Evolutionary conservation across 2,113 vertebrate genomes (phyloP).

Genomic region (Phyllopteryx taeniolatus): DNA sequence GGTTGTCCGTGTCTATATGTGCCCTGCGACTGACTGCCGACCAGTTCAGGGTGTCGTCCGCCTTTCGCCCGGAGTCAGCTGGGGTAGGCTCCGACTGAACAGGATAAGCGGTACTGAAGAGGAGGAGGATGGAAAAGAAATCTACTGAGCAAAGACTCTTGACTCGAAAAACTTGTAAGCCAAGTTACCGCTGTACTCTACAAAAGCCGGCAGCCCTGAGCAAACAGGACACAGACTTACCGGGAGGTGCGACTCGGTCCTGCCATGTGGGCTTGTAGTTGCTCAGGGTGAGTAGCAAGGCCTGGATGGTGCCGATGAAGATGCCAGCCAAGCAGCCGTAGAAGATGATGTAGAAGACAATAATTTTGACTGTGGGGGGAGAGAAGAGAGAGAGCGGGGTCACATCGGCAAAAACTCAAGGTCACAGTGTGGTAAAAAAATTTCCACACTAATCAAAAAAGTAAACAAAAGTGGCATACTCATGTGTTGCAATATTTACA

Average conservation of each 20-base stretch:
- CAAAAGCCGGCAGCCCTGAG: not conserved
- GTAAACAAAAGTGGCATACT: not conserved
- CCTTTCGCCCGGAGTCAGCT: no score
- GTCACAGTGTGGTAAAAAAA: not conserved
- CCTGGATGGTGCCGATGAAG: slow-evolving; percentile 97
- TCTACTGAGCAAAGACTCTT: no score
- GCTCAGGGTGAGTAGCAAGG: slow-evolving; percentile 89
- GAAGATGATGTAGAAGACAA: slow-evolving; percentile 90
- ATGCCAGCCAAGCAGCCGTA: slow-evolving; percentile 93
- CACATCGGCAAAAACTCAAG: not conserved
- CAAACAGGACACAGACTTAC: slow-evolving; percentile 67
- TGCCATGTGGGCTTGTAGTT: slow-evolving; percentile 94
- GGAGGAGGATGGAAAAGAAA: no score
- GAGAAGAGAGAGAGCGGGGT: not conserved
- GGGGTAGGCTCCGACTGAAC: no score
- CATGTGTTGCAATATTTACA: not conserved
- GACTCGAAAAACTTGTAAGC: not conserved
- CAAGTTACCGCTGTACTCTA: not conserved
- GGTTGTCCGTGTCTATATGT: no score
- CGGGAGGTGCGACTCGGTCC: slow-evolving; percentile 92
- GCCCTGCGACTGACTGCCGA: no score
- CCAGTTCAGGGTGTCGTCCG: no score
- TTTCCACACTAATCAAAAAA: not conserved
- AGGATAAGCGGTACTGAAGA: no score
- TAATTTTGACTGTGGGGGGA: slow-evolving; percentile 83